Conservation (phyloP, 2,888 invertebrate genomes). For the Vandiemenella viatica region DNA sequence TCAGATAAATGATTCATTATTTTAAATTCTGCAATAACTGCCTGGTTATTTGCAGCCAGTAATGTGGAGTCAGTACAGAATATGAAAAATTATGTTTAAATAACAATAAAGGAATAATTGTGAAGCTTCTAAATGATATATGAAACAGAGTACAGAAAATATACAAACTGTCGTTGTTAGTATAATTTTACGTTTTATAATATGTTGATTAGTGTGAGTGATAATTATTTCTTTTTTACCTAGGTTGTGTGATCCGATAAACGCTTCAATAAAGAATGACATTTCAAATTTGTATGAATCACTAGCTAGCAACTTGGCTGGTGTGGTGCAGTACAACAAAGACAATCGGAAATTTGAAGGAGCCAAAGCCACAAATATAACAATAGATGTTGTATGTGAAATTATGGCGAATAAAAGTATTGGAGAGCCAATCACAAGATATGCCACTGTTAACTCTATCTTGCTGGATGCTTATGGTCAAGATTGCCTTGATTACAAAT, state of each 20-base stretch:
- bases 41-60: no score
- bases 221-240: no score
- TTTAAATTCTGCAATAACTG: no score
- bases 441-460: slow-evolving; percentile 57
- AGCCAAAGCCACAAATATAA: slow-evolving; percentile 45
- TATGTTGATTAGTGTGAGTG: no score
- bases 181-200: no score
- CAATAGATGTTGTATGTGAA: slow-evolving; percentile 67
- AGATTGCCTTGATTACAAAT: slow-evolving; percentile 71
- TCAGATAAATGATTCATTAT: no score
- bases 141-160: no score
- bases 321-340: slow-evolving; percentile 85
- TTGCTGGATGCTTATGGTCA: slow-evolving; percentile 48
- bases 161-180: no score
- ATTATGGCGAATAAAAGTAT: slow-evolving; percentile 49
- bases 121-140: no score
- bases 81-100: no score
- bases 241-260: slow-evolving; percentile 61
- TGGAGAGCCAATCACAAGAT: slow-evolving; percentile 46
- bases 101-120: no score
- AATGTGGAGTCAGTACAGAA: no score
- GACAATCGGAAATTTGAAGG: slow-evolving; percentile 57
- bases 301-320: slow-evolving; percentile 77
- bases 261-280: slow-evolving; percentile 38
- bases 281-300: slow-evolving; percentile 38